phyloP scores from a whole-genome alignment of 2,888 invertebrate genomes.

The Catocala sponsa region DNA sequence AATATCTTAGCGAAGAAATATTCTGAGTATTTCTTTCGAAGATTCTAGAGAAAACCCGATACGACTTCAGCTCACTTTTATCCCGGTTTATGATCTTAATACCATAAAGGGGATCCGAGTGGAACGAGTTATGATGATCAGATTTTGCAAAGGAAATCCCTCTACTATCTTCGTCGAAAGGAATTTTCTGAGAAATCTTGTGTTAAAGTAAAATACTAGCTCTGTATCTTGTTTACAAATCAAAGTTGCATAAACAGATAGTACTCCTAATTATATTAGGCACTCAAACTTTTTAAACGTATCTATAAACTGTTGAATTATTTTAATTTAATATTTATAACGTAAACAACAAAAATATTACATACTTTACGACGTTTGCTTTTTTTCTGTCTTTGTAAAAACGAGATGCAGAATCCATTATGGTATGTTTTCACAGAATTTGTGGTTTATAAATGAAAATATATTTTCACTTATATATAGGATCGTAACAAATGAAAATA shows the following conservation, averaged over 20 bases:
- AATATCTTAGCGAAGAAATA: conserved; percentile 16
- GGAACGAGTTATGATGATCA: conserved; percentile 53
- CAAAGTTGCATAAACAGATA: background rate
- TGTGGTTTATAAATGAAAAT: too few relatives aligned
- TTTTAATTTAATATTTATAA: too few relatives aligned
- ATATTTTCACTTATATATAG: too few relatives aligned
- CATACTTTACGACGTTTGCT: too few relatives aligned
- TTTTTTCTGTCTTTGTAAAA: too few relatives aligned
- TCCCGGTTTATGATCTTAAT: conserved; percentile 54
- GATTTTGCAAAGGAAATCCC: conserved; percentile 45
- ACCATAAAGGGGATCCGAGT: conserved; percentile 48
- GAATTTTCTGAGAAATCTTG: conserved; percentile 21
- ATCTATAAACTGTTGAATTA: too few relatives aligned
- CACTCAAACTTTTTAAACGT: too few relatives aligned
- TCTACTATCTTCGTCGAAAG: conserved; percentile 15
- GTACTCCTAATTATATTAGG: background rate
- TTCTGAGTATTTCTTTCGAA: conserved; percentile 24
- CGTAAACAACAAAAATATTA: too few relatives aligned
- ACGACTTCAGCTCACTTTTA: conserved; percentile 43
- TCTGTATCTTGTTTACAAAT: background rate
- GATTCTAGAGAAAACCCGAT: conserved; percentile 30
- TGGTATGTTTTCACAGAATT: too few relatives aligned
- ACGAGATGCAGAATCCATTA: too few relatives aligned
- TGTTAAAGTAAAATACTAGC: background rate
- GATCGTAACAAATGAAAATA: too few relatives aligned